Evolutionary conservation across 64 coral and sea anemone genomes (phyloP).

Genomic region (Cladopsammia gracilis): DNA sequence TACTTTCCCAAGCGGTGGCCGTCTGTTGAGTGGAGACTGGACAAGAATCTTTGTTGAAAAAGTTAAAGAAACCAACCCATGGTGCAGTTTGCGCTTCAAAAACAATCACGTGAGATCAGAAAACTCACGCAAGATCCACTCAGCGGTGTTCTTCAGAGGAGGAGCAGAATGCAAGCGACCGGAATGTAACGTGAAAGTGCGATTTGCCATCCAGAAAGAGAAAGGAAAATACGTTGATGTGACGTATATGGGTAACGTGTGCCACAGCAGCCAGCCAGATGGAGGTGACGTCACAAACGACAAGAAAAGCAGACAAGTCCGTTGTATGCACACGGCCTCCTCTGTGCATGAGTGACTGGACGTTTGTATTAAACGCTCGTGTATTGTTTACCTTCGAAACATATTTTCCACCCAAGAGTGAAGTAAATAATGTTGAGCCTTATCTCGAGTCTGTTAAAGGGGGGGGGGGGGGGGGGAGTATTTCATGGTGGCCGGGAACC

Average conservation of each 20-base stretch:
- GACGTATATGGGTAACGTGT: conserved; percentile 27
- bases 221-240: conserved; percentile 43
- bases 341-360: neutral
- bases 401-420: no score
- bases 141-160: conserved; percentile 57
- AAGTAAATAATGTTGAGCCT: no score
- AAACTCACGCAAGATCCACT: conserved; percentile 49
- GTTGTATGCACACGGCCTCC: neutral
- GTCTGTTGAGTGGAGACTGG: conserved; percentile 39
- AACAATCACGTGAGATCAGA: conserved; percentile 55
- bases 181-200: conserved; percentile 45
- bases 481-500: no score
- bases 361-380: neutral
- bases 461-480: no score
- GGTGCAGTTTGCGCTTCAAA: conserved; percentile 59
- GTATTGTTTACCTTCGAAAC: no score
- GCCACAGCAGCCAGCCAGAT: conserved; percentile 15
- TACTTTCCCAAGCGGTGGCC: conserved; percentile 44
- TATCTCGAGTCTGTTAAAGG: no score
- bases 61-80: conserved; percentile 59
- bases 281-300: neutral
- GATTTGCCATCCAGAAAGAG: conserved; percentile 38
- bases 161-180: conserved; percentile 47
- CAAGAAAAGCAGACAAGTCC: neutral
- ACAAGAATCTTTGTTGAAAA: conserved; percentile 37